phyloP scores from a whole-genome alignment of 2,888 invertebrate genomes.

The Andrena bucephala region DNA sequence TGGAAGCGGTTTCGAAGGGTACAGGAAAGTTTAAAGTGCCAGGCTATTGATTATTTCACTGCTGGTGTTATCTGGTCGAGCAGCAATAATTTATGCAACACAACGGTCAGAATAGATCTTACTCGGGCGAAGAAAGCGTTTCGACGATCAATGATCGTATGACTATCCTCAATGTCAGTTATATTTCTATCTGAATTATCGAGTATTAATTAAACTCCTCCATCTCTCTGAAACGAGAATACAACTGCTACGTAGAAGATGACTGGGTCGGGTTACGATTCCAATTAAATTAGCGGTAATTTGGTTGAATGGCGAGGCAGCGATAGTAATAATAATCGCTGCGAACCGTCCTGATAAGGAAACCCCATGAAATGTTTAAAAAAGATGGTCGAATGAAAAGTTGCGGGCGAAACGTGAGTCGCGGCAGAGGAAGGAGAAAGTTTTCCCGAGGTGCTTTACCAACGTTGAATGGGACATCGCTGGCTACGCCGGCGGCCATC shows the following conservation, averaged over 20 bases:
- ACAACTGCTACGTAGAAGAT: not conserved
- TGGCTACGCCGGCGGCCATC: conserved; percentile 42
- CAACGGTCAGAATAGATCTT: conserved; percentile 22
- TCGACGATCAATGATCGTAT: not conserved
- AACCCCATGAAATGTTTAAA: not conserved
- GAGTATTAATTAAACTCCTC: not conserved
- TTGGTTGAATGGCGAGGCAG: conserved; percentile 3
- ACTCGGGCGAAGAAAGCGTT: not conserved
- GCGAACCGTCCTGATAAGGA: conserved; percentile 14
- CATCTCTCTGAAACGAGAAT: not conserved
- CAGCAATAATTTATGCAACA: conserved; percentile 31
- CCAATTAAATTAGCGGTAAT: conserved; percentile 2
- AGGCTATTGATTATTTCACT: conserved; percentile 42
- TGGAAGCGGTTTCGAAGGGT: conserved; percentile 25
- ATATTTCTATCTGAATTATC: not conserved
- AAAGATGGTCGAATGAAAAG: conserved; percentile 2
- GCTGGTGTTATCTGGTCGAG: conserved; percentile 27
- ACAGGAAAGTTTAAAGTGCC: conserved; percentile 28
- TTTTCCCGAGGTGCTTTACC: conserved; percentile 37
- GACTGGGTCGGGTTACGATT: not conserved
- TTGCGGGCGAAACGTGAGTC: not conserved
- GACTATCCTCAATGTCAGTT: not conserved
- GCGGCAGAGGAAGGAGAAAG: conserved; percentile 28
- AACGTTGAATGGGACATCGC: conserved; percentile 34
- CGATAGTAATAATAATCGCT: conserved; percentile 18